Conservation (phyloP, 2,888 invertebrate genomes). For the Catocala sponsa region DNA sequence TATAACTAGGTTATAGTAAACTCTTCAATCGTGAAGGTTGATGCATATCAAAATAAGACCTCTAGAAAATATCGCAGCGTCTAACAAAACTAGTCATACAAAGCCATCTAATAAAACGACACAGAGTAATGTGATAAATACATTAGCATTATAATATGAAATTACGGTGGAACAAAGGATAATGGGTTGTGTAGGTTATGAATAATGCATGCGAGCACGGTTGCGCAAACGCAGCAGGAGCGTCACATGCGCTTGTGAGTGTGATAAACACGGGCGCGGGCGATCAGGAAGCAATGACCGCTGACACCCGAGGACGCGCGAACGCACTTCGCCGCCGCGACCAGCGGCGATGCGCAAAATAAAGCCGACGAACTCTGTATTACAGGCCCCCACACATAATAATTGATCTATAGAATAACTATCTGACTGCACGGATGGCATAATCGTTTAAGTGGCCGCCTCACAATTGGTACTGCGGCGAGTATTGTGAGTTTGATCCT, state of each 20-base stretch:
- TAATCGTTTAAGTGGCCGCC: no score
- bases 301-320: constrained; percentile 64
- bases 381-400: constrained; percentile 1
- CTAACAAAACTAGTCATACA: constrained; percentile 20
- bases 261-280: constrained; percentile 60
- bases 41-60: constrained; percentile 28
- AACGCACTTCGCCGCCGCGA: constrained; percentile 20
- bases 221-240: constrained; percentile 71
- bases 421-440: no score
- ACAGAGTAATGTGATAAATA: constrained; percentile 50
- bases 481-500: no score
- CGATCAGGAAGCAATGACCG: constrained; percentile 83
- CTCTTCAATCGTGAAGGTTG: constrained; percentile 19
- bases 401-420: no score
- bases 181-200: constrained; percentile 64
- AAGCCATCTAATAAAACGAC: constrained; percentile 48
- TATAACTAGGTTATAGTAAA: no score
- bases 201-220: constrained; percentile 69
- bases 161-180: constrained; percentile 73
- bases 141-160: constrained; percentile 61
- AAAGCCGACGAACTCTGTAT: constrained; percentile 57
- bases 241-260: constrained; percentile 44
- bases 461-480: no score
- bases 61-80: constrained; percentile 26
- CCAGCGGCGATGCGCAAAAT: constrained; percentile 32